Percentiles rank a stretch among this genome's conserved stretches.
phyloP scores from a whole-genome alignment of 2,113 vertebrate genomes.

The Hippocampus comes region DNA sequence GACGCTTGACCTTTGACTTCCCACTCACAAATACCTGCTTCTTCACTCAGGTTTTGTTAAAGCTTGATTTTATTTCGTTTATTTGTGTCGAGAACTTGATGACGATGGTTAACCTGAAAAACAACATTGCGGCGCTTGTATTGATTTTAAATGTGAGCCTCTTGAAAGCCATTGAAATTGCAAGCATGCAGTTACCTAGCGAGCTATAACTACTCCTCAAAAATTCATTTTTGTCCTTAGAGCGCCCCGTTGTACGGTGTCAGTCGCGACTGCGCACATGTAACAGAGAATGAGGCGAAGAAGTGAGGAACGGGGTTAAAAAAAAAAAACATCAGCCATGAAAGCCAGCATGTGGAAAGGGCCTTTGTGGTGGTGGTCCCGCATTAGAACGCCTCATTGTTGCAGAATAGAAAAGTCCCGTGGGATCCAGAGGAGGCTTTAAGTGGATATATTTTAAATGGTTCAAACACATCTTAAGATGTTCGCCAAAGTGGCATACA shows the following conservation, averaged over 20 bases:
- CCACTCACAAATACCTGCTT: not conserved
- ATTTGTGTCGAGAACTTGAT: not conserved
- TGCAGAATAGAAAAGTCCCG: too few species aligned
- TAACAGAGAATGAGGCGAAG: not conserved
- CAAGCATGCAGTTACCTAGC: too few species aligned
- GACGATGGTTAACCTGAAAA: too few species aligned
- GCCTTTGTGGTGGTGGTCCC: not conserved
- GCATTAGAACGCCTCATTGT: not conserved
- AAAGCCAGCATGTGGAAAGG: not conserved
- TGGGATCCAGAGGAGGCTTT: too few species aligned
- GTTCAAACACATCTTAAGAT: too few species aligned
- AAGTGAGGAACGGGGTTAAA: not conserved
- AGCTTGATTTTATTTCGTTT: not conserved
- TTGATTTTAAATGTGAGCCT: not conserved
- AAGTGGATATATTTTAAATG: too few species aligned
- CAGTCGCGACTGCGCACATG: not conserved
- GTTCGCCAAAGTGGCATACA: too few species aligned
- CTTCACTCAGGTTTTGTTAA: not conserved
- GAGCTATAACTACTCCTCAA: too few species aligned
- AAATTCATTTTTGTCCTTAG: not conserved
- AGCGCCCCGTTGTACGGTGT: not conserved
- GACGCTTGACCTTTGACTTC: not conserved
- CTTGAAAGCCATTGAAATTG: too few species aligned
- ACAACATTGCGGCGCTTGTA: not conserved
- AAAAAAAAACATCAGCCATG: not conserved